These are phyloP conservation scores for Trichomycterus rosablanca DNA, from an alignment of 2,113 vertebrate species.

Conservation along the genomic window DNA sequence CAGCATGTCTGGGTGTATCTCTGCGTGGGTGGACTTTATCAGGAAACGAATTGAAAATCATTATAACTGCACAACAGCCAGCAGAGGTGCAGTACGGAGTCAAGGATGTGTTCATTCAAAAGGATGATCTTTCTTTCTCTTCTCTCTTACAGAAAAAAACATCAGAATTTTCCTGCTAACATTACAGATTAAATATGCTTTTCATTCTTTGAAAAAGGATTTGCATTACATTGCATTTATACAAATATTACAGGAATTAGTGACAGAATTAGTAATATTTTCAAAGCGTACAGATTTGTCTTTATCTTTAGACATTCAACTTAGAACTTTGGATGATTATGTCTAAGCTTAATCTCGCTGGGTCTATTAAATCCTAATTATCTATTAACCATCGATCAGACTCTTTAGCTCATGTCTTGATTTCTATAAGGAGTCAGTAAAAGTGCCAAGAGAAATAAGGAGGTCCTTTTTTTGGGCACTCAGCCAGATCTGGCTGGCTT, in stretches of 20 bases:
- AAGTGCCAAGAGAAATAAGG: conserved; percentile 19
- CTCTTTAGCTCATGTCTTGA: conserved; percentile 38
- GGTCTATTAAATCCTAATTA: conserved; percentile 29
- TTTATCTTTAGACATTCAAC: neutral
- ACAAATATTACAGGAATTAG: too few relatives aligned
- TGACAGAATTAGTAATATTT: neutral
- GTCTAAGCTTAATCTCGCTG: conserved; percentile 28
- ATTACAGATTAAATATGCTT: too few relatives aligned
- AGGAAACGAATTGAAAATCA: conserved; percentile 57
- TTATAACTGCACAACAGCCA: conserved; percentile 60
- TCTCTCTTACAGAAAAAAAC: neutral
- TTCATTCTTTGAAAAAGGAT: too few relatives aligned
- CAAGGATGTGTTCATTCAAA: conserved; percentile 58
- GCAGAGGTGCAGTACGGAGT: conserved; percentile 55
- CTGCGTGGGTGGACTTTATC: conserved; percentile 61
- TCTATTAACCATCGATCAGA: conserved; percentile 34
- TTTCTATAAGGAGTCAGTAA: conserved; percentile 45
- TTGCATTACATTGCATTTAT: too few relatives aligned
- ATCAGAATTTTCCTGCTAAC: neutral
- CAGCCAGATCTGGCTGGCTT: conserved; percentile 13
- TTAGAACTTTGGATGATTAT: conserved; percentile 18
- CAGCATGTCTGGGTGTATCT: conserved; percentile 13
- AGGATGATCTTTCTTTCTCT: conserved; percentile 39
- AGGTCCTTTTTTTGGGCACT: conserved; percentile 10
- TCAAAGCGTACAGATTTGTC: neutral